phyloP scores from a whole-genome alignment of 30 jellyfish, hydroid and myxozoan species.

The Sanderia malayensis region DNA sequence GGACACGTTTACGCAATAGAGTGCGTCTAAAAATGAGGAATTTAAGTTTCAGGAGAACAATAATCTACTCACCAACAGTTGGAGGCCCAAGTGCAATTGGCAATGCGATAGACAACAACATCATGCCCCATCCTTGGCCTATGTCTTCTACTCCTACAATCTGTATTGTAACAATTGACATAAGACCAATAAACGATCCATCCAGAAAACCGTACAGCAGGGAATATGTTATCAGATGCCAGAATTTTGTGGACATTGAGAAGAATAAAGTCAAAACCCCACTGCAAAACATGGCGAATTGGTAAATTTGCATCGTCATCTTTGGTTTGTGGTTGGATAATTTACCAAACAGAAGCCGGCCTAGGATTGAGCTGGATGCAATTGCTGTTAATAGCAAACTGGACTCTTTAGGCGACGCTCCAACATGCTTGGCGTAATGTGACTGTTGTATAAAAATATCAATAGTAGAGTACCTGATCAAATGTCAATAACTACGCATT shows the following conservation, averaged over 20 bases:
- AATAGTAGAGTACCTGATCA: too few species aligned
- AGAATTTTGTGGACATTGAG: constrained; percentile 54
- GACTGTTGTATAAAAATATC: constrained; percentile 62
- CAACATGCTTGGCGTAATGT: constrained; percentile 68
- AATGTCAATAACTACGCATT: too few species aligned
- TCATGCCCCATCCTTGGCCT: constrained; percentile 90
- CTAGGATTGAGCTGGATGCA: constrained; percentile 74
- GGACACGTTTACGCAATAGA: too few species aligned
- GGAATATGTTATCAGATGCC: constrained; percentile 77
- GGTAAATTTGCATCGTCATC: constrained; percentile 60
- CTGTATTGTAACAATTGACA: constrained; percentile 79
- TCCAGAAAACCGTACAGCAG: constrained; percentile 83
- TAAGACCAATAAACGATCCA: constrained; percentile 93
- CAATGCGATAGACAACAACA: constrained; percentile 71
- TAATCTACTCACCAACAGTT: constrained; percentile 70
- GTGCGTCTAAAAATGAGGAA: too few species aligned
- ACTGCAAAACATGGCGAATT: constrained; percentile 75
- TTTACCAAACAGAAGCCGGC: constrained; percentile 77
- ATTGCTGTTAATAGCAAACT: constrained; percentile 67
- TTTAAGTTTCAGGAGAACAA: too few species aligned
- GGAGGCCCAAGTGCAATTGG: constrained; percentile 97
- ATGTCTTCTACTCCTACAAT: constrained; percentile 71
- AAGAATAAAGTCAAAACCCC: constrained; percentile 60
- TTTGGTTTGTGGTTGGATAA: constrained; percentile 49
- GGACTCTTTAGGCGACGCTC: constrained; percentile 56